Evolutionary conservation across 2,797 vertebrate genomes (phyloP).

Genomic region (Tokudaia tokunoshimensis): DNA sequence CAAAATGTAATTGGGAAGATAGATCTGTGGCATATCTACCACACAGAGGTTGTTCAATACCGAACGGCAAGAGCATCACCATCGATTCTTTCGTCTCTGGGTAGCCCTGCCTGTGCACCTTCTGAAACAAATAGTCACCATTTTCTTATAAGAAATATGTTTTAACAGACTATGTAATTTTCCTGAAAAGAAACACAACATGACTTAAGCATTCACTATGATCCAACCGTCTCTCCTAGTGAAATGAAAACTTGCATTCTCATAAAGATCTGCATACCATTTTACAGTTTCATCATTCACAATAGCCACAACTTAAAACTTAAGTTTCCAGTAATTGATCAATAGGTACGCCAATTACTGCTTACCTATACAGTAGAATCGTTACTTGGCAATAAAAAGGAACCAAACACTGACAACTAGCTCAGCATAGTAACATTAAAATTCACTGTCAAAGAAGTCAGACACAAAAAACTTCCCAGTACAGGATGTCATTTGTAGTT

Average conservation of each 20-base stretch:
- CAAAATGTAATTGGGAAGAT: constrained; percentile 68
- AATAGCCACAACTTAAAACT: not conserved
- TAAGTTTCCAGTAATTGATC: not conserved
- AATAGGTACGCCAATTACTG: not conserved
- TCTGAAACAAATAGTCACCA: not conserved
- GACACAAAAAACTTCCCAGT: not conserved
- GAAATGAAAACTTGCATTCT: constrained; percentile 40
- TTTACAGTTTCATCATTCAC: not conserved
- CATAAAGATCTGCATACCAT: not conserved
- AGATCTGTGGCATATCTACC: constrained; percentile 55
- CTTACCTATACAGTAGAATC: not conserved
- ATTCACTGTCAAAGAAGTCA: not conserved
- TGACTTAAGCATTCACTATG: not conserved
- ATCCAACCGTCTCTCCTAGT: not conserved
- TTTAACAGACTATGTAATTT: not conserved
- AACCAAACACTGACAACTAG: not conserved
- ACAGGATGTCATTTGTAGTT: not conserved
- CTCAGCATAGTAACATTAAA: not conserved
- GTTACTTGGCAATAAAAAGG: not conserved
- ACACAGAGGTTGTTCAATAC: constrained; percentile 2
- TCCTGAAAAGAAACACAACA: constrained; percentile 7
- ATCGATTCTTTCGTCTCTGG: constrained; percentile 2
- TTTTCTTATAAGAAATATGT: constrained; percentile 23
- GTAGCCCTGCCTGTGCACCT: not conserved
- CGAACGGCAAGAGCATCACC: not conserved